Evolutionary conservation across 2,888 invertebrate genomes (phyloP).

Genomic region (Spialia ferax): DNA sequence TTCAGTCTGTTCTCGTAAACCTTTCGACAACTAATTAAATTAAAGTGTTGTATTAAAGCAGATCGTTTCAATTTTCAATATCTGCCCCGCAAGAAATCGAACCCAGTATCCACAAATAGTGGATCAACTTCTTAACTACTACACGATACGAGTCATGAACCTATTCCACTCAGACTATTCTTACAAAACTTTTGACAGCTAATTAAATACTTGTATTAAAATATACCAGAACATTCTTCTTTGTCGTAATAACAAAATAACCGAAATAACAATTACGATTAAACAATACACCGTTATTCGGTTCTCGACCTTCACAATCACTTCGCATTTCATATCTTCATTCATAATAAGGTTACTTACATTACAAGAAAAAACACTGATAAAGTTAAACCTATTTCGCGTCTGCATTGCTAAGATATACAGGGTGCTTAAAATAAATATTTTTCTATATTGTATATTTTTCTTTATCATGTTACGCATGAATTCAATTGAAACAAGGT

Average conservation of each 20-base stretch:
- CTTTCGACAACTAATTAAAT: too few species aligned
- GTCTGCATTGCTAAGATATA: not conserved
- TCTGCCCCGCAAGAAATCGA: too few species aligned
- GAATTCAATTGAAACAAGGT: too few species aligned
- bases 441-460: not conserved
- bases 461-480: too few species aligned
- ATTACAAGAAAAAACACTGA: conserved; percentile 14
- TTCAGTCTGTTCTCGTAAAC: too few species aligned
- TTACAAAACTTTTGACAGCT: too few species aligned
- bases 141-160: too few species aligned
- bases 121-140: too few species aligned
- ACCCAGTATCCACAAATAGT: too few species aligned
- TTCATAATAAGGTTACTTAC: conserved; percentile 25
- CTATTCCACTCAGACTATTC: too few species aligned
- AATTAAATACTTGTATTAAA: not conserved
- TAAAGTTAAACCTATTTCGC: conserved; percentile 13
- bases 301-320: conserved; percentile 35
- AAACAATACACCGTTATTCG: conserved; percentile 16
- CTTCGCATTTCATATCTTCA: conserved; percentile 27
- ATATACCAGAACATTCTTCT: not conserved
- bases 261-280: not conserved
- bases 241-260: not conserved
- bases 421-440: conserved; percentile 1
- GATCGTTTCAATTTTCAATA: too few species aligned
- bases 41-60: too few species aligned